A percentile compares a stretch with the other conserved stretches of the same genome.
Evolutionary conservation across 1,140 invertebrate genomes (phyloP).

Genomic region (Drosophila chauvacae): DNA sequence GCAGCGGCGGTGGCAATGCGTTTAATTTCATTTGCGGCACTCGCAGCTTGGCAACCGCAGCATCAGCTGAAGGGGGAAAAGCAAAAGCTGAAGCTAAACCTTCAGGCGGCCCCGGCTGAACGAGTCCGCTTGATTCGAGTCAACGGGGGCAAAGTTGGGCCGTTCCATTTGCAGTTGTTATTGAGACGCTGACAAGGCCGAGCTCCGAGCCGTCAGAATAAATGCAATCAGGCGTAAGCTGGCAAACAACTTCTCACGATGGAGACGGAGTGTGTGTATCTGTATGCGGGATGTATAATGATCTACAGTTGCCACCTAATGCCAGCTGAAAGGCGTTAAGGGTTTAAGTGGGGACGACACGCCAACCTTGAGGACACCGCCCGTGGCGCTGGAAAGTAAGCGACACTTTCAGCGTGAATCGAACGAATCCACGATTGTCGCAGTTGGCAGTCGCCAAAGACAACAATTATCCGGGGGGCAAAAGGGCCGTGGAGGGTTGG

Average conservation of each 20-base stretch:
- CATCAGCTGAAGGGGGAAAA: not conserved
- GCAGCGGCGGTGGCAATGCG: constrained; percentile 53
- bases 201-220: constrained; percentile 44
- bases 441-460: constrained; percentile 53
- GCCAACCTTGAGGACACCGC: constrained; percentile 42
- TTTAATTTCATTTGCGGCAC: constrained; percentile 79
- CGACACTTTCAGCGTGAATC: constrained; percentile 58
- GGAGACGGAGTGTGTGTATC: not conserved
- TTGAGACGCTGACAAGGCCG: constrained; percentile 56
- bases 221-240: constrained; percentile 61
- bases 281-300: constrained; percentile 29
- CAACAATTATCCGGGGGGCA: constrained; percentile 58
- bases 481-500: constrained; percentile 11
- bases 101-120: not conserved
- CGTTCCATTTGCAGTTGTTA: constrained; percentile 47
- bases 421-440: constrained; percentile 49
- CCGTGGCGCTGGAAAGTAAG: constrained; percentile 47
- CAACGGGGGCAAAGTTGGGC: constrained; percentile 34
- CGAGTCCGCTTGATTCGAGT: constrained; percentile 41
- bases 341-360: constrained; percentile 54
- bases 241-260: constrained; percentile 48
- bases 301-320: constrained; percentile 46
- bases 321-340: constrained; percentile 43
- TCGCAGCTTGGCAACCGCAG: constrained; percentile 46
- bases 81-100: not conserved